Conservation (phyloP, 2,797 vertebrate genomes). For the Melanotaenia nigrans region DNA sequence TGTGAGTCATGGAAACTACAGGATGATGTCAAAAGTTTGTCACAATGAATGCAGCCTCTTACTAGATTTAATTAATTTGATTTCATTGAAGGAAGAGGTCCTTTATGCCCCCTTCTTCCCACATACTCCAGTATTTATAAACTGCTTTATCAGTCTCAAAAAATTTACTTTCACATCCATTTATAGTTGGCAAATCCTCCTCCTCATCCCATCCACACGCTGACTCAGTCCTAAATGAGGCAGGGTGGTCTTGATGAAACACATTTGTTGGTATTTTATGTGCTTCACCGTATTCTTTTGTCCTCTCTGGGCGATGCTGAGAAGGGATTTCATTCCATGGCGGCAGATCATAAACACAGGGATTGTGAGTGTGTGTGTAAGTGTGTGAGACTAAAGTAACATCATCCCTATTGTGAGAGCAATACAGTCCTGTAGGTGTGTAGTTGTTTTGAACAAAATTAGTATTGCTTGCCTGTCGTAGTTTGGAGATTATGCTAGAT, state of each 20-base stretch:
- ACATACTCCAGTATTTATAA: slow-evolving; percentile 15
- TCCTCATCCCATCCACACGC: slow-evolving; percentile 14
- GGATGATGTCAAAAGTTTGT: slow-evolving; percentile 34
- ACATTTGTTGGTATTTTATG: slow-evolving; percentile 78
- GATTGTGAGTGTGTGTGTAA: slow-evolving; percentile 24
- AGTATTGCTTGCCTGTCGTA: slow-evolving; percentile 31
- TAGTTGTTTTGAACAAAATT: slow-evolving; percentile 42
- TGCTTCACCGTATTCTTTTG: slow-evolving; percentile 70
- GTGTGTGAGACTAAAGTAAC: slow-evolving; percentile 33
- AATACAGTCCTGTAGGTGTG: slow-evolving; percentile 4
- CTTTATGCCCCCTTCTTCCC: slow-evolving; percentile 8
- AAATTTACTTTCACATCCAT: not conserved
- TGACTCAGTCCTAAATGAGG: slow-evolving; percentile 65
- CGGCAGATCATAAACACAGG: slow-evolving; percentile 69
- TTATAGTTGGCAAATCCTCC: slow-evolving; percentile 15
- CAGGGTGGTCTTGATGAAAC: slow-evolving; percentile 74
- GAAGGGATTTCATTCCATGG: slow-evolving; percentile 73
- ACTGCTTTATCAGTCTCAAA: slow-evolving; percentile 35
- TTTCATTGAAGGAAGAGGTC: slow-evolving; percentile 11
- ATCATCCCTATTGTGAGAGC: slow-evolving; percentile 18
- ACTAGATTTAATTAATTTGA: slow-evolving; percentile 26
- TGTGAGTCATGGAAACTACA: slow-evolving; percentile 42
- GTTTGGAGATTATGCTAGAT: slow-evolving; percentile 52
- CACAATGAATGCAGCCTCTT: slow-evolving; percentile 5
- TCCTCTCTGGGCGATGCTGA: slow-evolving; percentile 43